These are phyloP conservation scores for Anastrepha obliqua DNA, from an alignment of 1,140 invertebrate genomes.

Conservation along the genomic window DNA sequence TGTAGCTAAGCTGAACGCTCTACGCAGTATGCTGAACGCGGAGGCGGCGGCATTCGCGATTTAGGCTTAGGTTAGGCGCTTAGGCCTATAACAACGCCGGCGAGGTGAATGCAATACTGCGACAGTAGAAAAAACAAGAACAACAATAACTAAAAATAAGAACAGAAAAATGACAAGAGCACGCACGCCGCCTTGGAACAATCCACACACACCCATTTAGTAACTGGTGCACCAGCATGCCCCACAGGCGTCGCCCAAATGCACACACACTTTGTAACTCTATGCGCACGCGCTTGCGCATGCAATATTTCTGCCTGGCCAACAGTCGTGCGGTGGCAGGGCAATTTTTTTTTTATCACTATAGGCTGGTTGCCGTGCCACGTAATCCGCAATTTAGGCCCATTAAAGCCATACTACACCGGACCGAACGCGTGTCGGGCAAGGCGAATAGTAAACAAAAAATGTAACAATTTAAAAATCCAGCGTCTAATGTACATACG, in stretches of 20 bases:
- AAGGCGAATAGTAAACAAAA: constrained; percentile 18
- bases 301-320: not conserved
- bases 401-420: not conserved
- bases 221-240: constrained; percentile 28
- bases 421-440: not conserved
- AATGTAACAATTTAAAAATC: not conserved
- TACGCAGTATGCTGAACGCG: constrained; percentile 5
- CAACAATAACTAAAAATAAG: constrained; percentile 47
- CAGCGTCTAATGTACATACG: not conserved
- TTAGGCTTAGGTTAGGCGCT: constrained; percentile 22
- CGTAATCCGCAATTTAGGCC: constrained; percentile 11
- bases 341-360: constrained; percentile 26
- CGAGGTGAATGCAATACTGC: not conserved
- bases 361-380: not conserved
- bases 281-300: constrained; percentile 21
- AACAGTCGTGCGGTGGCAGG: constrained; percentile 4
- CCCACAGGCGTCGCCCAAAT: constrained; percentile 26
- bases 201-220: constrained; percentile 37
- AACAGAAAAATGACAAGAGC: constrained; percentile 52
- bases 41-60: constrained; percentile 23
- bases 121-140: not conserved
- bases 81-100: constrained; percentile 29
- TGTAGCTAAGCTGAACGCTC: not conserved
- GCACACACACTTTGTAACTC: not conserved
- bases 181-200: constrained; percentile 53